phyloP scores from a whole-genome alignment of 2,797 vertebrate species.

The Chelidonichthys spinosus region DNA sequence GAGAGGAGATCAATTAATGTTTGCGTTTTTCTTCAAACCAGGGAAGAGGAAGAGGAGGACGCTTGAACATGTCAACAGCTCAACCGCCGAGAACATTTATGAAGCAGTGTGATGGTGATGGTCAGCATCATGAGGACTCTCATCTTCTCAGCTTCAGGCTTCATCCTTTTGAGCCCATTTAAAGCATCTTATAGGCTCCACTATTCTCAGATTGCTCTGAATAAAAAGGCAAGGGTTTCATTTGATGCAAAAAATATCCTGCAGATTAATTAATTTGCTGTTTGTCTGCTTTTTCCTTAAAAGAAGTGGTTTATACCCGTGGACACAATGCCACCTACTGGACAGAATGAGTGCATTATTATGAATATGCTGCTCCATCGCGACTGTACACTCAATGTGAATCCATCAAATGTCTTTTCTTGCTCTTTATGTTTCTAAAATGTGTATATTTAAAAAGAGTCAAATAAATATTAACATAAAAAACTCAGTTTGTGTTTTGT shows the following conservation, averaged over 20 bases:
- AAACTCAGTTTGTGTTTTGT: neutral
- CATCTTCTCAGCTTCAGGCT: neutral
- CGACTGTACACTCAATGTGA: neutral
- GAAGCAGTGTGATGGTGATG: slow-evolving; percentile 29
- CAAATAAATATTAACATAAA: neutral
- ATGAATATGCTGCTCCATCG: neutral
- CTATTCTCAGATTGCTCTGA: neutral
- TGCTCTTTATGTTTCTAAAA: neutral
- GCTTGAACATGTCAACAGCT: neutral
- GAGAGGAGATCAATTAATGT: slow-evolving; percentile 11
- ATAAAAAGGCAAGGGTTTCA: slow-evolving; percentile 5
- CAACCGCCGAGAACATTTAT: slow-evolving; percentile 57
- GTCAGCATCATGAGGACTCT: neutral
- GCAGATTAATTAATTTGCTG: slow-evolving; percentile 9
- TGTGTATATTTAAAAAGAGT: neutral
- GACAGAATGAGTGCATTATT: slow-evolving; percentile 2
- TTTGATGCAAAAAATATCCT: slow-evolving; percentile 16
- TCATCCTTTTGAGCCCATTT: slow-evolving; percentile 13
- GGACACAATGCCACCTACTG: slow-evolving; percentile 68
- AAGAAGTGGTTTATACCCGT: slow-evolving; percentile 10
- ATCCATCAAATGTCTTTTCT: neutral
- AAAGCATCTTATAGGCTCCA: neutral
- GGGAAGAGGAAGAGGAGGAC: slow-evolving; percentile 16
- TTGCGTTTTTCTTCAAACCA: slow-evolving; percentile 48
- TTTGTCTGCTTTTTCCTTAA: neutral